These are phyloP conservation scores for Salvelinus namaycush DNA, from an alignment of 2,113 vertebrate species.

Conservation along the genomic window DNA sequence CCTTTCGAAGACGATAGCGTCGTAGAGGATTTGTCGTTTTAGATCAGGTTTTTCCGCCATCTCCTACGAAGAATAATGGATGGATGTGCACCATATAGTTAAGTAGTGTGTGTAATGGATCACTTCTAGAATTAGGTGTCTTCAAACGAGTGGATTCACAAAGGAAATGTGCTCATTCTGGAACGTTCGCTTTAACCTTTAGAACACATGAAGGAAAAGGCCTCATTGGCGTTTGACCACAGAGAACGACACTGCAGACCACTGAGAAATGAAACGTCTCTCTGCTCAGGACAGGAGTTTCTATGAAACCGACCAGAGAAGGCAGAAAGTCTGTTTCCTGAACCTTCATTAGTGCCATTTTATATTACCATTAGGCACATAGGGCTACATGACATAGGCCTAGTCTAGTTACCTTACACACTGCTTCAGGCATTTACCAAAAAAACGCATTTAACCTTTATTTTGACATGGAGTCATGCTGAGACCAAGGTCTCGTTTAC, in stretches of 20 bases:
- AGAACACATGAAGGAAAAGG: not conserved
- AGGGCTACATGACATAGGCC: too few species aligned
- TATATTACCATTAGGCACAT: not conserved
- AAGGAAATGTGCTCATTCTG: not conserved
- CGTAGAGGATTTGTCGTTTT: slow-evolving; percentile 19
- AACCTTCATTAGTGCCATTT: not conserved
- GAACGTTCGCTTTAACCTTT: slow-evolving; percentile 12
- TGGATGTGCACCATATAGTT: slow-evolving; percentile 3
- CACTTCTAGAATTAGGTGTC: not conserved
- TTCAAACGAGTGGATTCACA: slow-evolving; percentile 6
- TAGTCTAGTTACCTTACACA: too few species aligned
- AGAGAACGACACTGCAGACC: slow-evolving; percentile 22
- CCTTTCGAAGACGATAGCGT: slow-evolving; percentile 45
- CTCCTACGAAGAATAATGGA: slow-evolving; percentile 20
- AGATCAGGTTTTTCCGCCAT: slow-evolving; percentile 16
- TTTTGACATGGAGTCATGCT: too few species aligned
- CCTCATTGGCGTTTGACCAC: slow-evolving; percentile 14
- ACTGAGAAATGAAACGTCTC: slow-evolving; percentile 19
- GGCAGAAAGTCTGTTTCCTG: slow-evolving; percentile 11
- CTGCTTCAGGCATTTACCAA: too few species aligned
- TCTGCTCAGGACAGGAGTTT: slow-evolving; percentile 33
- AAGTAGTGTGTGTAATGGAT: slow-evolving; percentile 25
- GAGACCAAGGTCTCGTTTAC: too few species aligned
- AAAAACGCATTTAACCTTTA: too few species aligned
- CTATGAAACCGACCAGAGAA: slow-evolving; percentile 12